Conservation (phyloP, 2,888 invertebrate species). For the Polydrusus cervinus region DNA sequence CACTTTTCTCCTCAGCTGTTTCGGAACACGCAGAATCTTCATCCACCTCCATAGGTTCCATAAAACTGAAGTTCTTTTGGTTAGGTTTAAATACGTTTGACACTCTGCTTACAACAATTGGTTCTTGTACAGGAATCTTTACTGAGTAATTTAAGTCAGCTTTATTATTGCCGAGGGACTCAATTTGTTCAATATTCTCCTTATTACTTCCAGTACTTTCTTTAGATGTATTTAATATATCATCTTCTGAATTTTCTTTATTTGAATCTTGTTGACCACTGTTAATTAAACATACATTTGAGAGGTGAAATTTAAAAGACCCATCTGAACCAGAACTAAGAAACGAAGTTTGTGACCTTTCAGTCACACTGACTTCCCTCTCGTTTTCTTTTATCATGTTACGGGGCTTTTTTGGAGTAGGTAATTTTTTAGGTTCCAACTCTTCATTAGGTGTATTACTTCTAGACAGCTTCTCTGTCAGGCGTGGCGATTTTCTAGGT, state of each 20-base stretch:
- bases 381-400: slow-evolving; percentile 17
- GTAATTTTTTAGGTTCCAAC: neutral
- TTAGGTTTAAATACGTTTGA: slow-evolving; percentile 58
- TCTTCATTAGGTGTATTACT: neutral
- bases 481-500: slow-evolving; percentile 55
- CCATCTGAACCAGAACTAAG: slow-evolving; percentile 52
- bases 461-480: slow-evolving; percentile 35
- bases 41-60: slow-evolving; percentile 61
- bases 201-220: slow-evolving; percentile 55
- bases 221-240: slow-evolving; percentile 49
- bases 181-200: slow-evolving; percentile 51
- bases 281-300: slow-evolving; percentile 34
- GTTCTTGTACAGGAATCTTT: slow-evolving; percentile 26
- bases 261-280: slow-evolving; percentile 24
- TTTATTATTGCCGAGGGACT: slow-evolving; percentile 6
- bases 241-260: slow-evolving; percentile 15
- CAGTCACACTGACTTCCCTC: neutral
- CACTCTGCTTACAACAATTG: slow-evolving; percentile 44
- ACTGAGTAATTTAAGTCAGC: slow-evolving; percentile 5
- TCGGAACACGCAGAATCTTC: slow-evolving; percentile 36
- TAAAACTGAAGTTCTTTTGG: slow-evolving; percentile 54
- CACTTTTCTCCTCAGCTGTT: slow-evolving; percentile 20
- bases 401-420: slow-evolving; percentile 1
- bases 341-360: slow-evolving; percentile 11
- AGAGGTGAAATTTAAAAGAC: slow-evolving; percentile 53